phyloP scores from a whole-genome alignment of 2,797 vertebrate species.

The Acanthurus tractus region DNA sequence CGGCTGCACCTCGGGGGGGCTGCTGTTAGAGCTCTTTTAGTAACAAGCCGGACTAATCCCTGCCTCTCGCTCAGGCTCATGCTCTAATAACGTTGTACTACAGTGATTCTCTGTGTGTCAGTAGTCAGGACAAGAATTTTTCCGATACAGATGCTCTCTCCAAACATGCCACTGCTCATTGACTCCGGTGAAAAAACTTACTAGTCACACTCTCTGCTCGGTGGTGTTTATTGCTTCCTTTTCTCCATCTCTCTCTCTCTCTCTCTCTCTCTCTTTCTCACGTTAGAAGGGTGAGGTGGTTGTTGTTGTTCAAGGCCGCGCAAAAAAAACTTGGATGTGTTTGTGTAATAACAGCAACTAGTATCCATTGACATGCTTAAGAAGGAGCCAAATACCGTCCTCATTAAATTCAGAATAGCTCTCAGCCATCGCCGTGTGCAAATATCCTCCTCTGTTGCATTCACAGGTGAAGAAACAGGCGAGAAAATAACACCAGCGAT shows the following conservation, averaged over 20 bases:
- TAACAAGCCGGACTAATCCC: constrained; percentile 68
- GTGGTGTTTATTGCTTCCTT: constrained; percentile 7
- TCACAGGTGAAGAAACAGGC: constrained; percentile 40
- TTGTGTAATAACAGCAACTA: constrained; percentile 65
- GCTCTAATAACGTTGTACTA: constrained; percentile 66
- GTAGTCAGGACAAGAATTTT: constrained; percentile 45
- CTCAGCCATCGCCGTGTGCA: constrained; percentile 53
- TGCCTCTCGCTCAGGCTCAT: constrained; percentile 55
- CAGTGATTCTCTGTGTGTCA: constrained; percentile 53
- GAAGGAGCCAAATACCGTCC: constrained; percentile 62
- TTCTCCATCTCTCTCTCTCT: neutral
- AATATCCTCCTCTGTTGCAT: constrained; percentile 63
- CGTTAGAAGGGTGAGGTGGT: constrained; percentile 43
- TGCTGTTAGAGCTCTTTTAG: constrained; percentile 69
- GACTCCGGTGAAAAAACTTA: constrained; percentile 39
- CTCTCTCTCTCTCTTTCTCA: neutral
- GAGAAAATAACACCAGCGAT: constrained; percentile 51
- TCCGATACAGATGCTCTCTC: constrained; percentile 51
- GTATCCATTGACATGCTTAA: constrained; percentile 59
- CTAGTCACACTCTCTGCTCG: constrained; percentile 20
- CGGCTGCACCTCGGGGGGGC: constrained; percentile 59
- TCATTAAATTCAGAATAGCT: constrained; percentile 74
- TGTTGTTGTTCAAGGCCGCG: constrained; percentile 39
- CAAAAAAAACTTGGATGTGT: constrained; percentile 45
- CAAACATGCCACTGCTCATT: constrained; percentile 39